Conservation (phyloP, 2,113 vertebrate genomes). For the Callopanchax toddi region DNA sequence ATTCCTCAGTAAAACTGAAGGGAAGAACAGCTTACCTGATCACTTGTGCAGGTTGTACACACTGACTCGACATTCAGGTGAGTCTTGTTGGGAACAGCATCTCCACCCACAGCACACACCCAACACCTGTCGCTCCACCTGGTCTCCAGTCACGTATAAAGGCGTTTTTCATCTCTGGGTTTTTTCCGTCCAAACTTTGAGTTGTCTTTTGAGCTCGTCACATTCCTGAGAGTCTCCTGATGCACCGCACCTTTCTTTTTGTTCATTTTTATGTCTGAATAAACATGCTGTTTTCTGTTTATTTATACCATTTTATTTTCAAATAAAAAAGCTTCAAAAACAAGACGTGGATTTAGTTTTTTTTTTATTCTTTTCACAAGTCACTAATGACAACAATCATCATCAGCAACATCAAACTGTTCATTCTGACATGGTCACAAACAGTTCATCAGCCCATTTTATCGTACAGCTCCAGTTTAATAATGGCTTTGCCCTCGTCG, state of each 20-base stretch:
- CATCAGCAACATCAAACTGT: not conserved
- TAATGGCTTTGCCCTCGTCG: slow-evolving; percentile 53
- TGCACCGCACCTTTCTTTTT: not conserved
- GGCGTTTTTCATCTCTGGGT: too few relatives aligned
- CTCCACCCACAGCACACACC: slow-evolving; percentile 34
- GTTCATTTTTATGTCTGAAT: not conserved
- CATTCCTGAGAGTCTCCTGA: too few relatives aligned
- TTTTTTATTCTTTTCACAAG: slow-evolving; percentile 45
- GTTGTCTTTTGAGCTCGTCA: too few relatives aligned
- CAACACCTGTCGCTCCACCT: not conserved
- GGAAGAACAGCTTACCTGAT: slow-evolving; percentile 39
- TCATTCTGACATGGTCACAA: not conserved
- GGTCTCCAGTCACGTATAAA: too few relatives aligned
- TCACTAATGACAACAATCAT: rapidly evolving
- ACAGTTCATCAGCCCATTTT: slow-evolving; percentile 30
- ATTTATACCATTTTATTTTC: too few relatives aligned
- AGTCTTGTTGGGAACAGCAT: slow-evolving; percentile 11
- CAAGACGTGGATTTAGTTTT: not conserved
- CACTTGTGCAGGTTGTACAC: slow-evolving; percentile 17
- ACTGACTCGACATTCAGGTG: not conserved
- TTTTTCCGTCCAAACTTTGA: too few relatives aligned
- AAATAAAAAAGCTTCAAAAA: too few relatives aligned
- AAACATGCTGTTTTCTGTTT: too few relatives aligned
- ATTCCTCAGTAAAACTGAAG: not conserved
- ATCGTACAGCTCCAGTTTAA: slow-evolving; percentile 73